Base-by-base conservation (phyloP, 2,113 vertebrate genomes). In the Holacanthus passer region DNA sequence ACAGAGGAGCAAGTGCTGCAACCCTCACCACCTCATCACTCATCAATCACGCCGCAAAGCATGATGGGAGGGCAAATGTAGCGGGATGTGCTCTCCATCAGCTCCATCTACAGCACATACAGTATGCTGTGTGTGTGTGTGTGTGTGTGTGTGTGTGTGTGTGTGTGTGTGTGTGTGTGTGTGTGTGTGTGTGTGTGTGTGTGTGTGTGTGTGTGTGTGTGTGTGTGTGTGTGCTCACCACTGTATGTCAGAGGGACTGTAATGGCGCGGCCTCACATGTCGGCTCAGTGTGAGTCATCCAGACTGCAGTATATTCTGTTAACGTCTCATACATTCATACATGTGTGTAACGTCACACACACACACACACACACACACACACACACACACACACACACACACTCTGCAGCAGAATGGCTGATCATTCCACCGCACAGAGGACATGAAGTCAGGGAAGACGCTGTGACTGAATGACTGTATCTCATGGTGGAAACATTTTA, bases 11-110 rank as follows among this genome's bases (percentile, higher is more conserved):
- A 41, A 77, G 41, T 68, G 77, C 87, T 47, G 86, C 77, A 77
- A 31, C 81, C 74, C 59, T 72, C 68, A 5, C 41, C 32, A 74
- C 84, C 29, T 83, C 67, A 81, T 83, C 63, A 27, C 56, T 77
- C 88, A 91, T 93, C 87, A 81, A 74, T 92, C 87, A 90, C 31
- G n/a, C 85, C 9, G 83, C 90, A 91, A 79, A 72, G 92, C 90
- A 74, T 84, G 58, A 88, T 88, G 92, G 92, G 89, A 91, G 82
- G 74, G 79, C 48, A 27, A 53, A 43, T 73, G 75, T 63, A 52
- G 31, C 13, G 1, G 77, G 65, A 73, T 70, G 70, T 71, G 76
- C 78, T 45, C 82, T 87, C 79, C 73, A 81, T 87, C 81, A 84
- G 77, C 70, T 70, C 78, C 41, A 39, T 75, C 43, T 79, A 20